Evolutionary conservation across 2,797 vertebrate genomes (phyloP).

Genomic region (Podarcis siculus): DNA sequence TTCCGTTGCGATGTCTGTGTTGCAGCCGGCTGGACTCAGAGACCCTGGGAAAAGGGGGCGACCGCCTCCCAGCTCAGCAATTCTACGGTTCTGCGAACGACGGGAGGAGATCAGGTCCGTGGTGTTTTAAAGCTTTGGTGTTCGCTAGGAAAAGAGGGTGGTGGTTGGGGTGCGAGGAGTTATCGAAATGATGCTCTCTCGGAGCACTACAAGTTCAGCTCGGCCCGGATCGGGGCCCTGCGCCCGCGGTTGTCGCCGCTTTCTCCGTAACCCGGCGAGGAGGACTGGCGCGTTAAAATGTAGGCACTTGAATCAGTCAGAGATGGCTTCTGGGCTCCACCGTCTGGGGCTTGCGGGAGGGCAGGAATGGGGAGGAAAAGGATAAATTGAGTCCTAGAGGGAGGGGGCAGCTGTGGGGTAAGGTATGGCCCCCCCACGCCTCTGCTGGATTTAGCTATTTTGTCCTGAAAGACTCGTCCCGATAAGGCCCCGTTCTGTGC

Average conservation of each 20-base stretch:
- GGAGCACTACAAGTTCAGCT: background rate
- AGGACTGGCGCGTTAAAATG: constrained; percentile 27
- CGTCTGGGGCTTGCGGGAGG: constrained; percentile 27
- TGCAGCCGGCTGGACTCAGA: no score
- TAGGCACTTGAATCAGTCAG: constrained; percentile 47
- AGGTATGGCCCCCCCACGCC: constrained; percentile 44
- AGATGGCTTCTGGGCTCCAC: constrained; percentile 33
- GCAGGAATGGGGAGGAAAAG: background rate
- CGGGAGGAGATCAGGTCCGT: background rate
- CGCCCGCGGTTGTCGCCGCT: background rate
- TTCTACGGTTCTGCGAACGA: no score
- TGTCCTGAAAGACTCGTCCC: background rate
- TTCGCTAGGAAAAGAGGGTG: background rate
- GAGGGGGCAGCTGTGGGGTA: background rate
- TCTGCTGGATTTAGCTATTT: background rate
- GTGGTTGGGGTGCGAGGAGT: background rate
- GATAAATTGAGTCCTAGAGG: background rate
- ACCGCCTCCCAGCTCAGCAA: no score
- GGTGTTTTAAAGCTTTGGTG: constrained; percentile 16
- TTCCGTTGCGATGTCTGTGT: no score
- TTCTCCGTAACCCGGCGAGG: background rate
- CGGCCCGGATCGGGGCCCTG: background rate
- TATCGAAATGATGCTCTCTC: background rate
- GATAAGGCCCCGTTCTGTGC: background rate
- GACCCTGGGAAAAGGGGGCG: no score